These are phyloP conservation scores for Desmophyllum pertusum DNA, from an alignment of 92 coral and sea anemone genomes.

Conservation along the genomic window DNA sequence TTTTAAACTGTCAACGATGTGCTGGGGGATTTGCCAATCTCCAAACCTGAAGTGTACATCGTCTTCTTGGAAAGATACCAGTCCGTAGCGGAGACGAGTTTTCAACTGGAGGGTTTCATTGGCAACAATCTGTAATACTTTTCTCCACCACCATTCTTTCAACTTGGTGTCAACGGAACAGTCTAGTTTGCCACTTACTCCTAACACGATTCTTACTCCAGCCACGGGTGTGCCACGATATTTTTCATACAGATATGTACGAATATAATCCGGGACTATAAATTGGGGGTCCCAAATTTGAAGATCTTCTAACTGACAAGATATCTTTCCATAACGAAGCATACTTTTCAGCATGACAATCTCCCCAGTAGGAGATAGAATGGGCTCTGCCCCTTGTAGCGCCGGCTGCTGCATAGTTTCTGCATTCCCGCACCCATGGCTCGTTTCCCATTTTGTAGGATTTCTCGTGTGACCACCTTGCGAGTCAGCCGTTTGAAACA, in stretches of 20 bases:
- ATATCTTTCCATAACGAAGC: conserved; percentile 7
- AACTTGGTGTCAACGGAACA: background rate
- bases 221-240: background rate
- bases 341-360: conserved; percentile 25
- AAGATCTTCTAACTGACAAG: background rate
- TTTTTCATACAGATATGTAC: background rate
- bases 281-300: conserved; percentile 3
- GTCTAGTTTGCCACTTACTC: background rate
- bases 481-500: background rate
- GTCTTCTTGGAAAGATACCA: background rate
- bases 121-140: background rate
- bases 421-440: too few species aligned
- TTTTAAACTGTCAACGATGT: background rate
- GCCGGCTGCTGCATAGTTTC: too few species aligned
- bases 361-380: background rate
- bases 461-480: background rate
- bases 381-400: too few species aligned
- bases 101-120: background rate
- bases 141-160: background rate
- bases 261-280: background rate
- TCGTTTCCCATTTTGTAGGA: too few species aligned
- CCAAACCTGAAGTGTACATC: background rate
- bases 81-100: background rate
- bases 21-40: background rate
- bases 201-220: background rate